Base-by-base conservation (phyloP, 2,888 invertebrate species). In the Caprella mutica region DNA sequence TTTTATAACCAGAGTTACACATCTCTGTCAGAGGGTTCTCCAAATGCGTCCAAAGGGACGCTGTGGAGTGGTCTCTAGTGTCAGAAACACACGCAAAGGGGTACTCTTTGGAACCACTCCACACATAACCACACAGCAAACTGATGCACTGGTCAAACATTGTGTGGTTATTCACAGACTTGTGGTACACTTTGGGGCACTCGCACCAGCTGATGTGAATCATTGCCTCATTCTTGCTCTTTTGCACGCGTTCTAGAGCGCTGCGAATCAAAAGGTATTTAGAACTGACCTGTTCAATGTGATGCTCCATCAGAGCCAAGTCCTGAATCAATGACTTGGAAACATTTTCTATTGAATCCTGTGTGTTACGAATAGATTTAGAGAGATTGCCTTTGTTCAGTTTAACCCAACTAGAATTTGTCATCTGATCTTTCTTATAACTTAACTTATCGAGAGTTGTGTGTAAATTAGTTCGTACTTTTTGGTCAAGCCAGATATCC, bases 131-230 rank as follows among this genome's bases (percentile, higher is more conserved):
- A n/a, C 48, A 30, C 29, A 48, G 48, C 27, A 48, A 12, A 8
- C 29, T 30, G 8, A 48, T 29, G 30, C 26, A 30, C 30, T 48
- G 48, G 9, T 48, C 48, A 2, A 48, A 27, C 2, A 24, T 48
- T n/a, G 33, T 48, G 48, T 48, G 48, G 14, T 29, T 29, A n/a
- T 5, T n/a, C 9, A 21, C 29, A 21, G 23, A 24, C 9, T 30
- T 27, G n/a, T 30, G 29, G 48, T 48, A 48, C 3, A 48, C 29
- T 17, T 48, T 48, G 33, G 48, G 48, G 19, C 30, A 30, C 29
- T 48, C 48, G 30, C 48, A 48, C 48, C 48, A 48, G 19, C 29
- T 48, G 17, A 48, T 21, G 19, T 48, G 48, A 17, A 48, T 30
- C 48, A 48, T 48, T 5, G 48, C 48, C 14, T 48, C 48, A 24